Conservation (phyloP, 2,888 invertebrate genomes). For the Corythucha ciliata region DNA sequence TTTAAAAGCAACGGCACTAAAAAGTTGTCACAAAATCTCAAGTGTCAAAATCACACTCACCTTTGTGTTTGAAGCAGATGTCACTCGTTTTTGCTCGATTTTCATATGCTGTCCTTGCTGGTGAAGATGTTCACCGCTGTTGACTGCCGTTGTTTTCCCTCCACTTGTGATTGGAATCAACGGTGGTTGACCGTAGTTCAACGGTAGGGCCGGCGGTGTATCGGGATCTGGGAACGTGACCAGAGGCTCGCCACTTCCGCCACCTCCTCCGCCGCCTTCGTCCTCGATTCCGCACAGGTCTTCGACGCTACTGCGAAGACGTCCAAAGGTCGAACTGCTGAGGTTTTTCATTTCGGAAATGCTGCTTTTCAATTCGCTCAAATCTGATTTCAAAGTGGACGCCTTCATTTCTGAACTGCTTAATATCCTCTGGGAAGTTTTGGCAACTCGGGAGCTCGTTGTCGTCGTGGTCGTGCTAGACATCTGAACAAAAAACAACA, state of each 20-base stretch:
- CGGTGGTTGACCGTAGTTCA: slow-evolving; percentile 5
- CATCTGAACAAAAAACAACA: slow-evolving; percentile 11
- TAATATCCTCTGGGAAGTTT: slow-evolving; percentile 42
- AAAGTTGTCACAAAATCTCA: neutral
- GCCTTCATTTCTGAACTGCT: slow-evolving; percentile 64
- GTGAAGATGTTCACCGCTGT: too few species aligned
- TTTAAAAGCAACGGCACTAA: neutral
- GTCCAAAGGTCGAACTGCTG: slow-evolving; percentile 37
- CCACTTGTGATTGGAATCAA: slow-evolving; percentile 1
- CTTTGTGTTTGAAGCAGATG: slow-evolving; percentile 66
- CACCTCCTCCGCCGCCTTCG: slow-evolving; percentile 36
- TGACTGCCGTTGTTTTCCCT: too few species aligned
- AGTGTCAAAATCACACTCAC: slow-evolving; percentile 40
- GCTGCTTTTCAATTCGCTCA: slow-evolving; percentile 68
- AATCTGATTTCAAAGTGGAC: slow-evolving; percentile 60
- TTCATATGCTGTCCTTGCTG: slow-evolving; percentile 46
- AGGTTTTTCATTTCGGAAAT: slow-evolving; percentile 80
- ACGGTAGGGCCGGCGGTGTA: slow-evolving; percentile 50
- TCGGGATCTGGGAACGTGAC: slow-evolving; percentile 72
- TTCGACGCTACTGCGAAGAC: slow-evolving; percentile 28
- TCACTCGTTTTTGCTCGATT: slow-evolving; percentile 73
- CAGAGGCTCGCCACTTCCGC: slow-evolving; percentile 47
- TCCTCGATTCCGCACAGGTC: slow-evolving; percentile 39
- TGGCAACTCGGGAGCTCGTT: slow-evolving; percentile 39
- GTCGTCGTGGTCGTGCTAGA: slow-evolving; percentile 48